Base-by-base conservation (phyloP, 2,888 invertebrate species). In the Plagodis pulveraria region DNA sequence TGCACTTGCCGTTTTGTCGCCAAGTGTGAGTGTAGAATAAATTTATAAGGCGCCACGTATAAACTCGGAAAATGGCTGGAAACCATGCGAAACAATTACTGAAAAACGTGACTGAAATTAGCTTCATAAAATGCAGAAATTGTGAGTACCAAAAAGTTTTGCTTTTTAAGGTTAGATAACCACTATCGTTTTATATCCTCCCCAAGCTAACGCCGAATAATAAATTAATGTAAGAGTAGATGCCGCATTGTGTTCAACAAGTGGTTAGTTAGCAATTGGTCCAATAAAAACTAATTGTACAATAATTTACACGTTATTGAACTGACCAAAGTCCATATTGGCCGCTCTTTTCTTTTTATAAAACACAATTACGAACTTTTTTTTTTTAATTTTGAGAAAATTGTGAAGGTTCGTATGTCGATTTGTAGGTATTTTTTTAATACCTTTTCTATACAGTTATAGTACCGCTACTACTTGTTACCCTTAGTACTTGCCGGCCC, bases 81-180 rank as follows among this genome's bases (percentile, higher is more conserved):
- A 86, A 80, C 66, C 84, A 80, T 65, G 76, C 83, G 35, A 87
- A 77, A 59, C 83, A 81, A 60, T 73, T 91, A 67, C 71, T 91
- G 5, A 87, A 87, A 75, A 83, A 80, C 72, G 75, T 88, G 50
- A 79, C 86, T 57, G 86, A 89, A 62, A 71, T 83, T 50, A 75
- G 76, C 41, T 64, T 73, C 35, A 58, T 71, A 58, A 74, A 69
- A 6, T 52, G 44, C 47, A 85, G 88, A 76, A 85, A 83, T 70
- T 89, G 89, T 89, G 76, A 89, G 89, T 89, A 36, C 36, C 36
- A 8, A 36, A 6, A 6, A 71, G 32, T 35, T 36, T 49, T 56
- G 10, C 45, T 54, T 38, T 62, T 58, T 60, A 71, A 78, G 76
- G 80, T 83, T 83, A 82, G 82, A 72, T 80, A 82, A 80, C 10